Evolutionary conservation across 2,888 invertebrate genomes (phyloP), one percentile per base, ranked within the genome.

Genomic region (Rhodophaea formosa): DNA sequence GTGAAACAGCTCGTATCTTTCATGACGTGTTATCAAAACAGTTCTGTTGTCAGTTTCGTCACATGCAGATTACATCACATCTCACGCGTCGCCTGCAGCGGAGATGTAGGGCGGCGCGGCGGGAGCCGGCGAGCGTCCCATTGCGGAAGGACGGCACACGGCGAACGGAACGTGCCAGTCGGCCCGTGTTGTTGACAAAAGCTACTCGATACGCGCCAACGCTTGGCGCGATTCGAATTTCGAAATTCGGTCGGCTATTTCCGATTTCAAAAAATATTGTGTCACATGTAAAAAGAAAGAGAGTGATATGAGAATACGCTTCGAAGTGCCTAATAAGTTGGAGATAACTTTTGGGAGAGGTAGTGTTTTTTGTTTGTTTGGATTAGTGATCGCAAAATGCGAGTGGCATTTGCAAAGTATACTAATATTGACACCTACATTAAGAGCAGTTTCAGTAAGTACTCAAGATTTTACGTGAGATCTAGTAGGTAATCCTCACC

Each of bases 311-410:
- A 84, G 78, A 82, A 91, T 91, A 79, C 81, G 89, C 59, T 91
- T 88, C 70, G 90, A 91, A 78, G 91, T 89, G 81, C 91, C 91
- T 60, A 91, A 91, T 72, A 90, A 86, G 73, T 88, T 91, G 89
- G 91, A 91, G 85, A 90, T 91, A 71, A 77, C 81, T 69, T 89
- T 91, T 66, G 87, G 87, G 72, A 81, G 84, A 84, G 87, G 86
- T 82, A 56, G 66, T 78, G 73, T 74, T 72, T 74, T 75, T 71
- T 70, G 63, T 63, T 69, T 71, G 69, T 70, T 68, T 67, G 65
- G 67, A 53, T 64, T 59, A 65, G 58, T 55, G 54, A 35, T 12
- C 29, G 49, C 49, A 53, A 62, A 61, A 45, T 57, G 30, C 43
- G 14, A 51, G 39, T 35, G 32, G 51, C 45, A 15, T 55, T 45